A percentile compares a stretch with the other conserved stretches of the same genome.
phyloP scores from a whole-genome alignment of 2,888 invertebrate genomes.

The Empis stercorea region DNA sequence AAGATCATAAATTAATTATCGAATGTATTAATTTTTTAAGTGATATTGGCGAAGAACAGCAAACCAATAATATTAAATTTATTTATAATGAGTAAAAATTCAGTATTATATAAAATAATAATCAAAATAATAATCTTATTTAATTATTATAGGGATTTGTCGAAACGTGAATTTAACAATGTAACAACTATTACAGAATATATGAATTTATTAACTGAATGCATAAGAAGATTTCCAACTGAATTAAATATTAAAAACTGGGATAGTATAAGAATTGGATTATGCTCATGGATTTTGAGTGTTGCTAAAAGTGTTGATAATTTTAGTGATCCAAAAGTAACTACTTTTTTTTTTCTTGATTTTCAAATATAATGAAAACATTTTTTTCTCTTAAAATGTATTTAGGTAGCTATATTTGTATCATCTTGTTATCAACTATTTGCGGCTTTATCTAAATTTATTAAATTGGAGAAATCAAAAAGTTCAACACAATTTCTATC shows the following conservation, averaged over 20 bases:
- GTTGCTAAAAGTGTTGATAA: slow-evolving; percentile 34
- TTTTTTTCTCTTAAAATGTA: neutral
- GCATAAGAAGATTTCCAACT: slow-evolving; percentile 25
- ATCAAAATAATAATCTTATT: neutral
- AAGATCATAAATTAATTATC: slow-evolving; percentile 25
- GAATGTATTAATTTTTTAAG: slow-evolving; percentile 26
- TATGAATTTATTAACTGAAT: slow-evolving; percentile 27
- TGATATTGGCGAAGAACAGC: slow-evolving; percentile 25
- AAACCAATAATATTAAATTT: slow-evolving; percentile 29
- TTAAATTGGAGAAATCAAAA: slow-evolving; percentile 28
- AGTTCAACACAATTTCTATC: slow-evolving; percentile 29
- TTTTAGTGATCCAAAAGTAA: slow-evolving; percentile 43
- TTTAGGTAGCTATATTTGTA: slow-evolving; percentile 40
- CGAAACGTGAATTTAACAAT: slow-evolving; percentile 17
- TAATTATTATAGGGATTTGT: slow-evolving; percentile 21
- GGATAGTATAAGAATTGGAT: slow-evolving; percentile 60
- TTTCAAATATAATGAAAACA: too few species aligned
- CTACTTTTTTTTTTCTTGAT: too few species aligned
- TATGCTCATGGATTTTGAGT: slow-evolving; percentile 52
- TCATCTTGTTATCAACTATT: slow-evolving; percentile 43
- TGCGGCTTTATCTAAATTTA: slow-evolving; percentile 36
- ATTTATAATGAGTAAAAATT: slow-evolving; percentile 39
- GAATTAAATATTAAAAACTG: slow-evolving; percentile 41
- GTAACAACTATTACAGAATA: slow-evolving; percentile 26
- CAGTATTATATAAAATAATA: too few species aligned